Conservation (phyloP, 2,888 invertebrate species). For the Teleogryllus oceanicus region DNA sequence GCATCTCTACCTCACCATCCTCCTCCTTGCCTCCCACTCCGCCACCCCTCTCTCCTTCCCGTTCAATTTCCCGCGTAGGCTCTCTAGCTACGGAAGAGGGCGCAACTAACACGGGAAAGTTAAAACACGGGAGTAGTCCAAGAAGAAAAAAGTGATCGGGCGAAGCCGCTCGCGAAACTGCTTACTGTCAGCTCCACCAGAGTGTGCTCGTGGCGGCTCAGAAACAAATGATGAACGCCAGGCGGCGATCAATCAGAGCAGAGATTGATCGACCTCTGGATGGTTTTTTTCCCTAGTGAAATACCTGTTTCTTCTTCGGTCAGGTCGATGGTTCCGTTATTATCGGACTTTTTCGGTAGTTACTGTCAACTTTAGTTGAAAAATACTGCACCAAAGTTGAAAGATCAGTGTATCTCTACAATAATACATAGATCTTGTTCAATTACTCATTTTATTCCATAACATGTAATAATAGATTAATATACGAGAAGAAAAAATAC, state of each 20-base stretch:
- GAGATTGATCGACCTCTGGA: not conserved
- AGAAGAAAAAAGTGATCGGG: not conserved
- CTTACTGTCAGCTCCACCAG: conserved; percentile 18
- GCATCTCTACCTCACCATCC: not conserved
- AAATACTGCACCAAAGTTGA: too few relatives aligned
- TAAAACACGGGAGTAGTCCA: not conserved
- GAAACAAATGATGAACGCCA: conserved; percentile 1
- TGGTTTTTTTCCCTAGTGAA: too few relatives aligned
- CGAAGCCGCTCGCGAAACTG: not conserved
- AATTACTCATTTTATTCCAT: too few relatives aligned
- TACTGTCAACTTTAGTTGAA: too few relatives aligned
- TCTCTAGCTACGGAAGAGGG: not conserved
- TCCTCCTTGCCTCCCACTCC: not conserved
- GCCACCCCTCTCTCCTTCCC: not conserved
- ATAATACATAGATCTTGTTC: too few relatives aligned
- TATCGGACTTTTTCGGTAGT: too few relatives aligned
- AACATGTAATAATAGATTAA: too few relatives aligned
- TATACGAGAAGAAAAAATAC: too few relatives aligned
- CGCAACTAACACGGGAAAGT: not conserved
- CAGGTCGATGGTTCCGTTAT: too few relatives aligned
- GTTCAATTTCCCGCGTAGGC: not conserved
- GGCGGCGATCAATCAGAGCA: not conserved
- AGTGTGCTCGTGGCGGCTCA: conserved; percentile 6
- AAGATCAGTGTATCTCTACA: too few relatives aligned
- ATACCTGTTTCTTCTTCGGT: too few relatives aligned